phyloP scores from a whole-genome alignment of 2,113 vertebrate species.

The Gavia stellata region DNA sequence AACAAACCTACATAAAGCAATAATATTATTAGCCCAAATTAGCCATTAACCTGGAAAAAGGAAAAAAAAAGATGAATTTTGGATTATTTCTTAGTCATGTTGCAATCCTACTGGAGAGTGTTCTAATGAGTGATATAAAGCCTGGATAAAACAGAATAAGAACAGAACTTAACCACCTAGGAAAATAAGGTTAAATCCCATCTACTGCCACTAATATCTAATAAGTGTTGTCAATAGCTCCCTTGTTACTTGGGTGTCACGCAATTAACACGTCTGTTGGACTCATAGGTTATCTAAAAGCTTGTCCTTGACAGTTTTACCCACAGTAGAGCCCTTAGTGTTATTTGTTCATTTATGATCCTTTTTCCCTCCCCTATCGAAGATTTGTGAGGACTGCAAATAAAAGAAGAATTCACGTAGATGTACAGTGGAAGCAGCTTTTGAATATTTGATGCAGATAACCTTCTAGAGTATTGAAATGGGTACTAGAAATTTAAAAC shows the following conservation, averaged over 20 bases:
- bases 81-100: not conserved
- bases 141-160: not conserved
- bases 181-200: not conserved
- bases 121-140: not conserved
- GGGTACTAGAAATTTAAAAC: not conserved
- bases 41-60: not conserved
- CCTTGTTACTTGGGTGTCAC: not conserved
- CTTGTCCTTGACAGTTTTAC: not conserved
- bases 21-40: not conserved
- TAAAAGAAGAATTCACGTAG: not conserved
- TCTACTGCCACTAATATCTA: not conserved
- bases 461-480: not conserved
- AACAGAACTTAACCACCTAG: not conserved
- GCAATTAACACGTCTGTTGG: not conserved
- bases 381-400: constrained; percentile 10
- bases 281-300: not conserved
- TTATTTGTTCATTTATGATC: not conserved
- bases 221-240: not conserved
- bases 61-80: not conserved
- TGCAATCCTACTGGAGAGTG: not conserved
- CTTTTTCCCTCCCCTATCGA: not conserved
- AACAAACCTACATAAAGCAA: not conserved
- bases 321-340: not conserved
- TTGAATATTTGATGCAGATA: constrained; percentile 42
- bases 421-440: not conserved